Conservation (phyloP, 2,797 vertebrate species). For the Macropodus opercularis region DNA sequence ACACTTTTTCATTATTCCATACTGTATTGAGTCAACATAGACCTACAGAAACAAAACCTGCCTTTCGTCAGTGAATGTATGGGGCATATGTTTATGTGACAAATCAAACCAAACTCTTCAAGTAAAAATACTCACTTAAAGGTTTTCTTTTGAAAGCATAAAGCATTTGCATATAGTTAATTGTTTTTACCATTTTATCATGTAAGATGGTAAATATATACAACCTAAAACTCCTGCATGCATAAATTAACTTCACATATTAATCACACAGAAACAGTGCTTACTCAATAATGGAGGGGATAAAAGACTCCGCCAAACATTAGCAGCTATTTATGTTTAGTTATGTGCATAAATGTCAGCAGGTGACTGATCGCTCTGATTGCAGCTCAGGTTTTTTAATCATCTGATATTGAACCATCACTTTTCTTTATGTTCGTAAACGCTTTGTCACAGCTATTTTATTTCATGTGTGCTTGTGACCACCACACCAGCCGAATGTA, state of each 20-base stretch:
- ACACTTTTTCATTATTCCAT: conserved; percentile 25
- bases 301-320: not conserved
- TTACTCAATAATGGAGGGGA: not conserved
- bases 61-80: conserved; percentile 66
- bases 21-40: conserved; percentile 13
- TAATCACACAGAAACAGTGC: not conserved
- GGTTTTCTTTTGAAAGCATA: conserved; percentile 13
- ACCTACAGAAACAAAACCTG: conserved; percentile 41
- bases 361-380: conserved; percentile 41
- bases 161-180: conserved; percentile 9
- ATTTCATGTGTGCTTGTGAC: conserved; percentile 31
- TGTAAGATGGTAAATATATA: not conserved
- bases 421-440: conserved; percentile 27
- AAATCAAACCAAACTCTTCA: conserved; percentile 36
- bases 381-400: conserved; percentile 60
- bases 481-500: conserved; percentile 69
- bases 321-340: too few species aligned
- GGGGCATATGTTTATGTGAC: conserved; percentile 33
- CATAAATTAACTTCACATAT: conserved; percentile 5
- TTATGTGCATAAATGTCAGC: conserved; percentile 44
- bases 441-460: conserved; percentile 21
- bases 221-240: conserved; percentile 8
- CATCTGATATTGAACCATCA: conserved; percentile 26
- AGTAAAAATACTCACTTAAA: conserved; percentile 7
- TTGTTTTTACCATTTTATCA: not conserved